phyloP scores from a whole-genome alignment of 2,888 invertebrate species.

The Epinotia brunnichana region DNA sequence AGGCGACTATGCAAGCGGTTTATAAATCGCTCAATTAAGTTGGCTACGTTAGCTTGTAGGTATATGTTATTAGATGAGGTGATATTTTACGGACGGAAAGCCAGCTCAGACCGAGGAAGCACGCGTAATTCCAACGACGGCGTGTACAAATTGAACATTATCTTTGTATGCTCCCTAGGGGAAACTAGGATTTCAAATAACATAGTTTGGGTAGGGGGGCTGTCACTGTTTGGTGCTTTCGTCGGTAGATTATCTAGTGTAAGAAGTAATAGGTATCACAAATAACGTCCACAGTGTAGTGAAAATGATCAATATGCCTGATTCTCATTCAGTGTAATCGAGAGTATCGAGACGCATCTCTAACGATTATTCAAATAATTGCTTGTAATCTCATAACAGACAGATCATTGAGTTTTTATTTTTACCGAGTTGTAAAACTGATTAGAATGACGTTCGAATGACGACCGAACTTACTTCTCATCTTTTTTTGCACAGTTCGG shows the following conservation, averaged over 20 bases:
- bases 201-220: neutral
- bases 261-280: neutral
- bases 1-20: conserved; percentile 60
- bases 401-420: neutral
- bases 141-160: neutral
- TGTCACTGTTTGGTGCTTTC: neutral
- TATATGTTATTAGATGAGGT: conserved; percentile 7
- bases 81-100: neutral
- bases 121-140: neutral
- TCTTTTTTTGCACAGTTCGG: neutral
- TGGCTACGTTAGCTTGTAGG: conserved; percentile 13
- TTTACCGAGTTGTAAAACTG: neutral
- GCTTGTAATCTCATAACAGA: too few species aligned
- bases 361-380: neutral
- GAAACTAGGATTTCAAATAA: neutral
- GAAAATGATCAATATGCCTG: neutral
- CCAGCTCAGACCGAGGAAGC: neutral
- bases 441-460: neutral
- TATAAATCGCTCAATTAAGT: conserved; percentile 63
- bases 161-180: neutral
- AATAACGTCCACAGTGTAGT: neutral
- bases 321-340: neutral
- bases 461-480: neutral
- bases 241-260: neutral
- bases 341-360: neutral